Percentiles rank a stretch among this genome's conserved stretches.
Evolutionary conservation across 2,888 invertebrate genomes (phyloP).

Genomic region (Apocheima hispidaria): DNA sequence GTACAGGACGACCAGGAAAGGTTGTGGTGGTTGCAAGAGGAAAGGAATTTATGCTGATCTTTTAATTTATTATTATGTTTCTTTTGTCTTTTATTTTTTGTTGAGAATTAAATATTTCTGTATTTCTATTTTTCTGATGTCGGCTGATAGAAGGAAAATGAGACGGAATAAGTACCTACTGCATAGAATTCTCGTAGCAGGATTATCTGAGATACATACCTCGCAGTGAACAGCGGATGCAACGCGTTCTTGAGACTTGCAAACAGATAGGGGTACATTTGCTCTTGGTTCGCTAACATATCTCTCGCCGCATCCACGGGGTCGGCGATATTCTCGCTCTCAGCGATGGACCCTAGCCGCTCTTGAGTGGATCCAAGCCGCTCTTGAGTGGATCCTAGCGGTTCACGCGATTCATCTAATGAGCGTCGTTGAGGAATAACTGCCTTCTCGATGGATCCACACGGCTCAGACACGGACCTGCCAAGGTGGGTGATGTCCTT

Average conservation of each 20-base stretch:
- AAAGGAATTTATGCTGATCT: too few relatives aligned
- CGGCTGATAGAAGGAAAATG: too few relatives aligned
- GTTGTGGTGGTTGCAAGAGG: too few relatives aligned
- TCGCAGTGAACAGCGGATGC: constrained; percentile 90
- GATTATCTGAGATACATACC: constrained; percentile 56
- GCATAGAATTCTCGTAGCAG: background rate
- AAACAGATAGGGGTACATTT: constrained; percentile 91
- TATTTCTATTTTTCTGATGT: too few relatives aligned
- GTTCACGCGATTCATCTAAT: constrained; percentile 40
- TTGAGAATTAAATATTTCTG: too few relatives aligned
- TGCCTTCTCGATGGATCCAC: constrained; percentile 51
- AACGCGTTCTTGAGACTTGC: constrained; percentile 91
- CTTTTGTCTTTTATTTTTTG: too few relatives aligned
- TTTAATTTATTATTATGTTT: too few relatives aligned
- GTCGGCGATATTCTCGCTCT: constrained; percentile 46
- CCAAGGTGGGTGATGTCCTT: constrained; percentile 46
- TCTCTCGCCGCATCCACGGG: constrained; percentile 64
- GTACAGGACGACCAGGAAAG: too few relatives aligned
- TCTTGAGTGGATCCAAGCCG: constrained; percentile 22
- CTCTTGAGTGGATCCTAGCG: background rate
- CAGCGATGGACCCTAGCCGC: constrained; percentile 10
- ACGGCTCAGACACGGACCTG: constrained; percentile 61
- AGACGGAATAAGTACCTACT: too few relatives aligned
- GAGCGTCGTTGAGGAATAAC: constrained; percentile 36
- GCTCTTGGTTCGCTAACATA: constrained; percentile 91